phyloP scores from a whole-genome alignment of 2,113 vertebrate genomes.

The Myrmecophaga tridactyla region DNA sequence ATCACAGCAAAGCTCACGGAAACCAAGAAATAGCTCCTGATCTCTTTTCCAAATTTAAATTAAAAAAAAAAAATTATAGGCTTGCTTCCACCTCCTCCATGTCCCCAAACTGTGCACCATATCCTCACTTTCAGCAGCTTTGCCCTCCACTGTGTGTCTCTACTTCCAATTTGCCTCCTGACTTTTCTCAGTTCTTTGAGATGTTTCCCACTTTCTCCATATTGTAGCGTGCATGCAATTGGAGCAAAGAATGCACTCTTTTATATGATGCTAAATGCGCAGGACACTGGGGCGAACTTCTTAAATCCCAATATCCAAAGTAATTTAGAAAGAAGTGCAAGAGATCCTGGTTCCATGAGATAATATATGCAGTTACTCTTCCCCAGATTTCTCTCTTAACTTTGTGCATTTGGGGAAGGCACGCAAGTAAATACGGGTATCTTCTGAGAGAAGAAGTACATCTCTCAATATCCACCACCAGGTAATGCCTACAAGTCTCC shows the following conservation, averaged over 20 bases:
- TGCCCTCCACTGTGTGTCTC: background rate
- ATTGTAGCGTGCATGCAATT: background rate
- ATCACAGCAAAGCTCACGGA: background rate
- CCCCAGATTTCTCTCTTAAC: background rate
- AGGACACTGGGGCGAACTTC: background rate
- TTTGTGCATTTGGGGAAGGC: background rate
- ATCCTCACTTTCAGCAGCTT: background rate
- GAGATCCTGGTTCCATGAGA: background rate
- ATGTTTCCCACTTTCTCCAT: slow-evolving; percentile 3
- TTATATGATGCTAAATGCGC: background rate
- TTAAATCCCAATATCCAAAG: background rate
- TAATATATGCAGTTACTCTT: background rate
- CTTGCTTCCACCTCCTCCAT: background rate
- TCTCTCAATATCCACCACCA: background rate
- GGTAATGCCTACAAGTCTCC: background rate
- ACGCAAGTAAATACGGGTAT: background rate
- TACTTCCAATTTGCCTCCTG: background rate
- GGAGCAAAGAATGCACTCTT: background rate
- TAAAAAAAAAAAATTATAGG: background rate
- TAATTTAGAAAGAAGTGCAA: background rate
- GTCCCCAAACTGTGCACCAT: background rate
- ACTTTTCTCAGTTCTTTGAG: background rate
- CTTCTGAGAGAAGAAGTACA: background rate
- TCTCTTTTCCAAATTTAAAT: slow-evolving; percentile 27
- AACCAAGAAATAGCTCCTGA: slow-evolving; percentile 39